A percentile compares a stretch with the other conserved stretches of the same genome.
These are phyloP conservation scores for Drosophila falleni DNA, from an alignment of 2,888 invertebrate species.

Conservation along the genomic window DNA sequence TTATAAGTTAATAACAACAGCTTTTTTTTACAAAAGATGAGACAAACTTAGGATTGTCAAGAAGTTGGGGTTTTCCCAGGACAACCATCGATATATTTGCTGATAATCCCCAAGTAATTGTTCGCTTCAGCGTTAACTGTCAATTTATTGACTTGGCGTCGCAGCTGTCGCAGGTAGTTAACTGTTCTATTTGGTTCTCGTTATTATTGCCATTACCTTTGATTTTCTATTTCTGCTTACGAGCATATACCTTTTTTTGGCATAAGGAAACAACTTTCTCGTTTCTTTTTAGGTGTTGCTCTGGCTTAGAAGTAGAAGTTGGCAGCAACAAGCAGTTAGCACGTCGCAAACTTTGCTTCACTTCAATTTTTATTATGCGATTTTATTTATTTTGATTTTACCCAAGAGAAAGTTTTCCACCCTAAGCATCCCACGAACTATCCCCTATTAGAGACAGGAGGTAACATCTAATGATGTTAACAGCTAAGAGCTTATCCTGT, in stretches of 20 bases:
- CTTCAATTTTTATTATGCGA: conserved; percentile 79
- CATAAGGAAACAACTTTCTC: conserved; percentile 23
- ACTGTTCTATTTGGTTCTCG: conserved; percentile 27
- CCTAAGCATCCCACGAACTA: background rate
- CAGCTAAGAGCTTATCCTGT: conserved; percentile 66
- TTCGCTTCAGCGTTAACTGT: conserved; percentile 64
- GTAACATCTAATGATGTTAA: conserved; percentile 74
- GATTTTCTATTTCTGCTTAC: conserved; percentile 44
- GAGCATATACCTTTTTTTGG: conserved; percentile 15
- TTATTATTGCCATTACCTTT: conserved; percentile 45
- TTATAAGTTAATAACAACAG: conserved; percentile 28
- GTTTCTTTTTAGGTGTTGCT: background rate
- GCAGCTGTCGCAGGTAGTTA: conserved; percentile 71
- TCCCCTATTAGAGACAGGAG: conserved; percentile 27
- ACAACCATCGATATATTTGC: conserved; percentile 23
- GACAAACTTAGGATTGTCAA: conserved; percentile 16
- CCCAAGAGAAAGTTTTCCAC: conserved; percentile 61
- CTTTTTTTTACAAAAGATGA: background rate
- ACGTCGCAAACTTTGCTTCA: conserved; percentile 69
- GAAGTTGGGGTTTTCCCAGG: conserved; percentile 1
- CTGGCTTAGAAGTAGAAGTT: conserved; percentile 47
- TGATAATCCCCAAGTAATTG: conserved; percentile 78
- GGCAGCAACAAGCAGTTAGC: conserved; percentile 63
- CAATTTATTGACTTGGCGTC: conserved; percentile 74
- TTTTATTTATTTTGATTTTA: conserved; percentile 77